These are phyloP conservation scores for Sisyra terminalis DNA, from an alignment of 2,888 invertebrate species.

Conservation along the genomic window DNA sequence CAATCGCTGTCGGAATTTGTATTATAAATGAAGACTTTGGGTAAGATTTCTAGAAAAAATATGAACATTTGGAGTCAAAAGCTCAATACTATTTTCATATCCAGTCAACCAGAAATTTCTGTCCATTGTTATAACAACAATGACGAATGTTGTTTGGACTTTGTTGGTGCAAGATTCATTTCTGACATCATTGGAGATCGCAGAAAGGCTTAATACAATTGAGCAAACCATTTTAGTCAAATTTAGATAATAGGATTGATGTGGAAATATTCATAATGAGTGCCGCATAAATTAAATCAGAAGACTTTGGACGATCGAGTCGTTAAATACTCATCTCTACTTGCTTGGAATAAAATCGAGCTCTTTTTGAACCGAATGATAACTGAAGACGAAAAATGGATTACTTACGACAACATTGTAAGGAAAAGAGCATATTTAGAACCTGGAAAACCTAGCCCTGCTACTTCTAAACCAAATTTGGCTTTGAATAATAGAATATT, in stretches of 20 bases:
- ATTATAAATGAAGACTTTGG: too few species aligned
- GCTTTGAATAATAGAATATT: conserved; percentile 10
- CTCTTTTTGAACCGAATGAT: conserved; percentile 9
- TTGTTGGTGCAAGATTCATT: conserved; percentile 9
- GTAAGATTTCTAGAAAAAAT: too few species aligned
- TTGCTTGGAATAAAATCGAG: conserved; percentile 7
- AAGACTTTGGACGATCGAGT: conserved; percentile 10
- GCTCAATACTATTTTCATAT: too few species aligned
- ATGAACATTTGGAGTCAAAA: too few species aligned
- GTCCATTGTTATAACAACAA: too few species aligned
- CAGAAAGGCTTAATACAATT: conserved; percentile 11
- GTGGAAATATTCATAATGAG: conserved; percentile 10
- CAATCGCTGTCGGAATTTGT: too few species aligned
- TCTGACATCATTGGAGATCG: conserved; percentile 10
- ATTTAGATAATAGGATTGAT: conserved; percentile 10
- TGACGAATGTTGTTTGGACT: background rate
- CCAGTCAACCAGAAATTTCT: too few species aligned
- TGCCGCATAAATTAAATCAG: conserved; percentile 8
- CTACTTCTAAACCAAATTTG: conserved; percentile 9
- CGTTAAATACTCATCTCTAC: conserved; percentile 8
- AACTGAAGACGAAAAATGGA: conserved; percentile 11
- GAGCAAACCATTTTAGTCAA: conserved; percentile 10
- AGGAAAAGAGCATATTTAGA: conserved; percentile 10
- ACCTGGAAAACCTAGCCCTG: conserved; percentile 10
- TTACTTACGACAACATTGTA: conserved; percentile 9